Evolutionary conservation across 1,140 invertebrate genomes (phyloP).

Genomic region (Eumaeus atala): DNA sequence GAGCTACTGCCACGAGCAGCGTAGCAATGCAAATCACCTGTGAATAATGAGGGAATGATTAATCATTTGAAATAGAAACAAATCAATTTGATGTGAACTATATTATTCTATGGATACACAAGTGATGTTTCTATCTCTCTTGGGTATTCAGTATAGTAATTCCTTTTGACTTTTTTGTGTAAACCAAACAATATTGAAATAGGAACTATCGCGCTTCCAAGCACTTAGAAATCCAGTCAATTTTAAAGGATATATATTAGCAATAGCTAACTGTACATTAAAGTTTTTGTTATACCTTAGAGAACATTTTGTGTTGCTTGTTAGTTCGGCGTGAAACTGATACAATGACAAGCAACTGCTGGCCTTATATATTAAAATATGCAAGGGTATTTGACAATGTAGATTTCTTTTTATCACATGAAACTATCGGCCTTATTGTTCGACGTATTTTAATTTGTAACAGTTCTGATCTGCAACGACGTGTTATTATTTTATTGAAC

Average conservation of each 20-base stretch:
- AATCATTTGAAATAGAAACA: no score
- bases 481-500: no score
- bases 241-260: no score
- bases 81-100: no score
- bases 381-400: slow-evolving; percentile 9
- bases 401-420: not conserved
- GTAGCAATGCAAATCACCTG: slow-evolving; percentile 38
- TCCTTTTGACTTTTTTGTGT: no score
- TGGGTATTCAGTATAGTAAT: no score
- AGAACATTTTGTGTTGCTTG: slow-evolving; percentile 32
- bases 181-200: not conserved
- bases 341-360: slow-evolving; percentile 30
- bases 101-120: no score
- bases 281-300: slow-evolving; percentile 34
- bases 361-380: slow-evolving; percentile 44
- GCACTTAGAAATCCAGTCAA: no score
- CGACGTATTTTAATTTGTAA: not conserved
- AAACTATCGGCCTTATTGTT: slow-evolving; percentile 8
- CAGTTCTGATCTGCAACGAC: no score
- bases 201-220: not conserved
- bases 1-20: slow-evolving; percentile 25
- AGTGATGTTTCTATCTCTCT: no score
- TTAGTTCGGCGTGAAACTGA: slow-evolving; percentile 33
- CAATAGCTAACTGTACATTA: not conserved
- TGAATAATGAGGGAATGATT: slow-evolving; percentile 9